A percentile compares a stretch with the other conserved stretches of the same genome.
phyloP scores from a whole-genome alignment of 1,140 invertebrate species.

The Coboldia fuscipes region DNA sequence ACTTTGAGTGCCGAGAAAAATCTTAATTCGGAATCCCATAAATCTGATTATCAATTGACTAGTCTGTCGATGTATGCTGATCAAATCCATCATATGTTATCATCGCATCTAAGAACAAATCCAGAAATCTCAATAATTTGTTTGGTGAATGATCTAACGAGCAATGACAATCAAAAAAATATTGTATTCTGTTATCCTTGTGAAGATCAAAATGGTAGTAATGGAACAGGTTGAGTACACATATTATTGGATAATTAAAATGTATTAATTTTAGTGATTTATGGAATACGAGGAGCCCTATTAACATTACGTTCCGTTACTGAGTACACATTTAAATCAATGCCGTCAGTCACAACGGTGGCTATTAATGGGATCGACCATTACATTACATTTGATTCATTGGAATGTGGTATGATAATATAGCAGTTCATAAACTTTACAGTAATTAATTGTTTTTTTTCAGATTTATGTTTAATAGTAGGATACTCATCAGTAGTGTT shows the following conservation, averaged over 20 bases:
- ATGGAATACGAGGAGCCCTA: background rate
- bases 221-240: background rate
- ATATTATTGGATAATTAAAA: background rate
- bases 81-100: too few species aligned
- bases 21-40: too few species aligned
- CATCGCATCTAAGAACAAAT: too few species aligned
- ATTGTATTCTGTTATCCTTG: conserved; percentile 2
- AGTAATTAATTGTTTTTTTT: background rate
- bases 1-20: too few species aligned
- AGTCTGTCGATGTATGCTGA: too few species aligned
- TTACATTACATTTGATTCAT: background rate
- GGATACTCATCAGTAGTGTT: background rate
- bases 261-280: background rate
- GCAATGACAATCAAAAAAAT: too few species aligned
- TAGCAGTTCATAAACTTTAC: too few species aligned
- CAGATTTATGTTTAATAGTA: background rate
- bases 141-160: too few species aligned
- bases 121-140: too few species aligned
- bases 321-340: background rate
- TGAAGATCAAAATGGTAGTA: background rate
- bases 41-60: too few species aligned
- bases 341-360: background rate
- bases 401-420: background rate
- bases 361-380: background rate
- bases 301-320: background rate